These are phyloP conservation scores for Hartigia nigra DNA, from an alignment of 2,888 invertebrate genomes.

Conservation along the genomic window DNA sequence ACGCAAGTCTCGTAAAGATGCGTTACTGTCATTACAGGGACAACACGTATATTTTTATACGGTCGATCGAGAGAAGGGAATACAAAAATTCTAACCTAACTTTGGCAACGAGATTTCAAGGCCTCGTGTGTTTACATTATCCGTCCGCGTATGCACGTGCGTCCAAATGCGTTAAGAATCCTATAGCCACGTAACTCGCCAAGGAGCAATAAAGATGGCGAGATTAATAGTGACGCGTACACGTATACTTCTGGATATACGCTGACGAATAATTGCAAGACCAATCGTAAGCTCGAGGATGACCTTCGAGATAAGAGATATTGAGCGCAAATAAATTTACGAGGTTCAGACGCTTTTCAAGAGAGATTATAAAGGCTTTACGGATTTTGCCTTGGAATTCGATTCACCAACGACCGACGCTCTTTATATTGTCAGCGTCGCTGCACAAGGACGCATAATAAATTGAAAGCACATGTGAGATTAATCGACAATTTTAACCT, in stretches of 20 bases:
- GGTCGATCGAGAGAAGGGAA: background rate
- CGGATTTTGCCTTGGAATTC: background rate
- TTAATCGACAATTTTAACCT: constrained; percentile 42
- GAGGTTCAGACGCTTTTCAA: background rate
- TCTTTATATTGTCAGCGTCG: constrained; percentile 3
- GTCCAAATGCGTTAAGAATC: constrained; percentile 28
- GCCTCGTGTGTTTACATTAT: constrained; percentile 29
- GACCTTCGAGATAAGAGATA: background rate
- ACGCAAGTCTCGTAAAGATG: background rate
- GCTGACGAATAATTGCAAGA: background rate
- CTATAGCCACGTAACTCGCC: constrained; percentile 12
- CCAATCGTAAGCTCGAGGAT: background rate
- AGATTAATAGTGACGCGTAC: background rate
- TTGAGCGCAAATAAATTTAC: background rate
- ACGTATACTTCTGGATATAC: background rate
- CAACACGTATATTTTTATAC: background rate
- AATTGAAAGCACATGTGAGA: constrained; percentile 44
- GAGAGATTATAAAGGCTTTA: background rate
- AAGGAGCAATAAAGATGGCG: background rate
- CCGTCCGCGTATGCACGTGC: constrained; percentile 30
- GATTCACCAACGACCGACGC: background rate
- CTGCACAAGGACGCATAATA: constrained; percentile 31
- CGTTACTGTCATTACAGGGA: background rate
- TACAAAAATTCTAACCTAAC: background rate
- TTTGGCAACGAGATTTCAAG: background rate